Base-by-base conservation (phyloP, 64 coral and sea anemone species). In the Orbicella faveolata region DNA sequence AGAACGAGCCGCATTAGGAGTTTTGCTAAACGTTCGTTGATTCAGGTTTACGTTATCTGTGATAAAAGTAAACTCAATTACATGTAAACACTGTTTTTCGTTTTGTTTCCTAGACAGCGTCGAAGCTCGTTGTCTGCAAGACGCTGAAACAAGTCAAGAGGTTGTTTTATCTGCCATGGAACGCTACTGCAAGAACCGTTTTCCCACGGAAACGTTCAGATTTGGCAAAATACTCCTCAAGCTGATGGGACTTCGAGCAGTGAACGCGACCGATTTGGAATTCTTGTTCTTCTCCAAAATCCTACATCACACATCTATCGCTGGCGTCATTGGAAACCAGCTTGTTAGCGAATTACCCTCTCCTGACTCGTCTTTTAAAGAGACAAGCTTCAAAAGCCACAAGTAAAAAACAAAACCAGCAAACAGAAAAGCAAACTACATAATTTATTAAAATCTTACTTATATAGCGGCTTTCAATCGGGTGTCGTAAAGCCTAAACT, bases 171-270 rank as follows among this genome's bases (percentile, higher is more conserved):
- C 64, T 75, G 89, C 89, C 23, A 66, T 90, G 37, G 89, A 90
- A 44, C 78, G 79, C 12, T 83, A 74, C 52, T 90, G 88, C 52
- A 79, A 79, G 23, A 79, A 61, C 39, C 88, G 88, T 36, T 90
- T 90, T 74, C 88, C 88, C 23, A 48, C 81, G 21, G 78, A 90
- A 57, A n/a, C 88, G 33, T 90, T 79, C 10, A 19, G 78, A n/a
- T 83, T 81, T 48, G 89, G 89, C 16, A 90, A 90, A 83, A 79
- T 90, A 21, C 89, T 90, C 79, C 89, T 90, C 44, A 90, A 90
- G 52, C 59, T 90, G 36, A 82, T 90, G 88, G 78, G 54, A 26
- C 88, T 90, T 15, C 78, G 79, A 55, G 79, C 35, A 34, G 88
- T 83, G 1, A 83, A 81, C 30, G 89, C 89, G 9, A 54, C 75